Conservation (phyloP, 2,113 vertebrate species). For the Cyanoliseus patagonus region DNA sequence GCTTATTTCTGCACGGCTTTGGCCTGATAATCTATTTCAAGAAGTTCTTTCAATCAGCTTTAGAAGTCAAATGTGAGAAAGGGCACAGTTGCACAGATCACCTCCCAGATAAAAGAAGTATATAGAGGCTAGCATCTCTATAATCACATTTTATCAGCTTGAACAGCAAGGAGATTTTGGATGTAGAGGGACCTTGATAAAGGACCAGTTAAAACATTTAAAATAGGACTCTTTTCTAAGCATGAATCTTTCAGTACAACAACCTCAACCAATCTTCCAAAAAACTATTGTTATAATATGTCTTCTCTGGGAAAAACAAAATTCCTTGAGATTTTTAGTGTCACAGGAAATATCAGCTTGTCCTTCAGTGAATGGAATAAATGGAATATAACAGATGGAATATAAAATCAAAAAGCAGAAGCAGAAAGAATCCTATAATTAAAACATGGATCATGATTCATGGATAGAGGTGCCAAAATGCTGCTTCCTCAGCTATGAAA, state of each 20-base stretch:
- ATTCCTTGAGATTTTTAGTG: neutral
- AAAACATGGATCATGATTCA: neutral
- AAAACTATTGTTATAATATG: neutral
- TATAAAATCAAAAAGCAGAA: neutral
- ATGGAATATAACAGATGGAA: neutral
- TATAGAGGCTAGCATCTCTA: neutral
- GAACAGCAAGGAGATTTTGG: neutral
- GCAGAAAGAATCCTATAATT: neutral
- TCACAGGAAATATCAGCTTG: neutral
- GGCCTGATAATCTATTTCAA: constrained; percentile 12
- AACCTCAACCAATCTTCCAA: neutral
- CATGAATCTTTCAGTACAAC: neutral
- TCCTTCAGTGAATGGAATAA: neutral
- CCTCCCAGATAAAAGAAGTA: constrained; percentile 10
- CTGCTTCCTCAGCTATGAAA: neutral
- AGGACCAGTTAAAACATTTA: neutral
- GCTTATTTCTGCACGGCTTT: neutral
- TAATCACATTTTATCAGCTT: constrained; percentile 11
- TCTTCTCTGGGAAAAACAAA: neutral
- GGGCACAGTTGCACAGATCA: neutral
- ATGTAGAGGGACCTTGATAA: neutral
- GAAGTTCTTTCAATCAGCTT: neutral
- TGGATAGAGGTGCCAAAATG: neutral
- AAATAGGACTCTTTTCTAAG: neutral
- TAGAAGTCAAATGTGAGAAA: neutral